phyloP scores from a whole-genome alignment of 1,140 invertebrate genomes.

The Ctenoplectra terminalis region DNA sequence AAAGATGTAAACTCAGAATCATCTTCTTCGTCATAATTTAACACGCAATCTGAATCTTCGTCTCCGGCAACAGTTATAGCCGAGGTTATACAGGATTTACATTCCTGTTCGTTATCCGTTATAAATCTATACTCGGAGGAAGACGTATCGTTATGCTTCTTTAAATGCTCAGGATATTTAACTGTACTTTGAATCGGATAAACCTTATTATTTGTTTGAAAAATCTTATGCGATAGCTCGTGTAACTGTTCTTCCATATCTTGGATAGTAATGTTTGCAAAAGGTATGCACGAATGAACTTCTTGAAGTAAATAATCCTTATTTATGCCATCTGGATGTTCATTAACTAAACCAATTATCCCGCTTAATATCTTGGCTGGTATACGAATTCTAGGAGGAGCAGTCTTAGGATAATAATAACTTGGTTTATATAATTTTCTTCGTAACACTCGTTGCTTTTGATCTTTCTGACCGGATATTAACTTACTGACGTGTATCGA shows the following conservation, averaged over 20 bases:
- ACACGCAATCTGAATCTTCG: neutral
- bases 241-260: constrained; percentile 58
- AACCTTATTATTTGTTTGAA: constrained; percentile 41
- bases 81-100: no score
- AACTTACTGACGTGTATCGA: constrained; percentile 69
- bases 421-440: constrained; percentile 23
- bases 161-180: neutral
- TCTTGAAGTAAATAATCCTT: constrained; percentile 23
- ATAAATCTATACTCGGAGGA: neutral
- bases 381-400: constrained; percentile 3
- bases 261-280: neutral
- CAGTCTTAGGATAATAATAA: constrained; percentile 40
- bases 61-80: constrained; percentile 9
- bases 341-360: constrained; percentile 47
- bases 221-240: constrained; percentile 58
- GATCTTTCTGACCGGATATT: constrained; percentile 62
- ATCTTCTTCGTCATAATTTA: constrained; percentile 9
- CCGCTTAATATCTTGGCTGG: constrained; percentile 34
- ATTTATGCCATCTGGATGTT: constrained; percentile 54
- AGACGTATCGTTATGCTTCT: neutral
- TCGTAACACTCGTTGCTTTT: neutral
- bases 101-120: neutral
- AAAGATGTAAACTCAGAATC: neutral
- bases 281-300: constrained; percentile 6
- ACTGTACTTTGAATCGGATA: constrained; percentile 41